Base-by-base conservation (phyloP, 1,140 invertebrate species). In the Triops cancriformis region DNA sequence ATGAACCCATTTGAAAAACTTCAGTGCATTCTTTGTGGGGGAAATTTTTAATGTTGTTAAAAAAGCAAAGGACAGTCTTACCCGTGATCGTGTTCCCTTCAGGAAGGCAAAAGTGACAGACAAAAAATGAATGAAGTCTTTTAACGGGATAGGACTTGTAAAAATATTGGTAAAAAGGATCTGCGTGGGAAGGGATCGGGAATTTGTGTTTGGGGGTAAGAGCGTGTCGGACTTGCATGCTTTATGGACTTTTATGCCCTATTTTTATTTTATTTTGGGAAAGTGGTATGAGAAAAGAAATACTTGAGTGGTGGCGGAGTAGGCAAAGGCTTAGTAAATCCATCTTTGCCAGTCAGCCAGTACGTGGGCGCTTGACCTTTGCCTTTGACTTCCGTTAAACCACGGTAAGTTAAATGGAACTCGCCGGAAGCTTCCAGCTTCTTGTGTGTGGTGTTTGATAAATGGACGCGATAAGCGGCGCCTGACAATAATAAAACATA, bases 281-380 rank as follows among this genome's bases (percentile, higher is more conserved):
- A 37, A 37, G 7, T 37, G 7, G 2, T 7, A 37, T 37, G 31
- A 7, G 31, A 37, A 37, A 37, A 37, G 31, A 37, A 37, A 37
- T 85, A 94, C 93, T 90, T 90, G 45, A 93, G 87, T 2, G 91
- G 88, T 5, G 92, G 92, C 73, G 93, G 93, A 41, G 87, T 88
- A 10, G 94, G 94, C 11, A 96, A 85, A 31, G 90, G 88, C 85
- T 95, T 95, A 80, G 94, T 90, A 83, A 96, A 96, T 27, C 93
- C 94, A 73, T 92, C 90, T 85, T 94, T 94, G 74, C 94, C 94
- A 37, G 93, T 86, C 73, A 97, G 86, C 94, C 94, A 97, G 85
- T 94, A 97, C 1, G 95, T 97, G 78, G 90, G 90, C 90, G 95
- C 92, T 82, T 89, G 89, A 43, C 94, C 95, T 87, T 96, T 96